Evolutionary conservation across 2,888 invertebrate genomes (phyloP).

Genomic region (Trissonchulus latispiculum): DNA sequence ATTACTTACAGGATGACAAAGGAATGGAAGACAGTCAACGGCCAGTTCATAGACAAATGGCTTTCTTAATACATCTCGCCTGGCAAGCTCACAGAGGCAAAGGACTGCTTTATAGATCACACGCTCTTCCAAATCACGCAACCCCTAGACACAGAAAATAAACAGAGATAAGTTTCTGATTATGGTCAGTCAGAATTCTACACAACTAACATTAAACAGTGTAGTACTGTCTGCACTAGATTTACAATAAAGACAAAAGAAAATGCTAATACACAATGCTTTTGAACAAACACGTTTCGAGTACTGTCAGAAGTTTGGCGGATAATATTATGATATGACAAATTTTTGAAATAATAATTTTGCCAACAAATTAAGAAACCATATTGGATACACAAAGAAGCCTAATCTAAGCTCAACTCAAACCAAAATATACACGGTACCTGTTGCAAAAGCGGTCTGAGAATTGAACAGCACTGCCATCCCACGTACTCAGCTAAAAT

Average conservation of each 20-base stretch:
- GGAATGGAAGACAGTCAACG: constrained; percentile 69
- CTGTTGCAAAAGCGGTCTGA: constrained; percentile 82
- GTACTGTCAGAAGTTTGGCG: background rate
- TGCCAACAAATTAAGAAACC: too few species aligned
- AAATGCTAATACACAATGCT: too few species aligned
- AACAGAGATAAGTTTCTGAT: too few species aligned
- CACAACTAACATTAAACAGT: too few species aligned
- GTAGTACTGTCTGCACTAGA: too few species aligned
- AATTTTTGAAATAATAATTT: too few species aligned
- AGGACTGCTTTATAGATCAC: constrained; percentile 73
- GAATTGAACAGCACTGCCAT: constrained; percentile 78
- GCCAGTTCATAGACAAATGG: constrained; percentile 72
- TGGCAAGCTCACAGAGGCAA: constrained; percentile 72
- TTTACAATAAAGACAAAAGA: too few species aligned
- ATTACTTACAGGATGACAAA: constrained; percentile 69
- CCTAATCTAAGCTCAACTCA: too few species aligned
- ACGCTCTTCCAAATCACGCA: constrained; percentile 89
- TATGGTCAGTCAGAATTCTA: too few species aligned
- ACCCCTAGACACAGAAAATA: constrained; percentile 68
- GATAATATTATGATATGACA: too few species aligned
- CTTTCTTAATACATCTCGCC: constrained; percentile 65
- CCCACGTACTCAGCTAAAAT: constrained; percentile 89
- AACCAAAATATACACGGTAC: constrained; percentile 48
- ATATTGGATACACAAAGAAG: too few species aligned
- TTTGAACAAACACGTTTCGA: too few species aligned